Evolutionary conservation across 2,888 invertebrate genomes (phyloP).

Genomic region (Dolichomitus sp.): DNA sequence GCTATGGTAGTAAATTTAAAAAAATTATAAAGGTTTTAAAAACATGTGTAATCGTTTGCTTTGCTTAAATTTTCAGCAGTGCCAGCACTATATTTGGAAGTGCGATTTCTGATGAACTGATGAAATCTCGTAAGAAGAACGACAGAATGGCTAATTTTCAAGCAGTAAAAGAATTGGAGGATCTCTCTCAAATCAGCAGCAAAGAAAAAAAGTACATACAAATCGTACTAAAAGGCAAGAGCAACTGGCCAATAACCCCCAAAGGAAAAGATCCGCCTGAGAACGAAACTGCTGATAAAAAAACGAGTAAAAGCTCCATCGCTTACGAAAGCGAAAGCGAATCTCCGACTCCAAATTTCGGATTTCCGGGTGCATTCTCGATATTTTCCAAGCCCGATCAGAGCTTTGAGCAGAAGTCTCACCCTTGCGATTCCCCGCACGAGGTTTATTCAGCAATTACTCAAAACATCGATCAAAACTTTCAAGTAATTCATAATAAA

Average conservation of each 20-base stretch:
- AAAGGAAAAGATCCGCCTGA: not conserved
- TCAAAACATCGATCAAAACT: not conserved
- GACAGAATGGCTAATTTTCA: not conserved
- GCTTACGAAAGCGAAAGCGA: not conserved
- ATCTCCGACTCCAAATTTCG: conserved; percentile 2
- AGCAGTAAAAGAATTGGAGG: not conserved
- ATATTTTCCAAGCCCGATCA: conserved; percentile 29
- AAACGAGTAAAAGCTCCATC: not conserved
- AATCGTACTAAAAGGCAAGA: not conserved
- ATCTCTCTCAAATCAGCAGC: too few species aligned
- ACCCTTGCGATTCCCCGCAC: not conserved
- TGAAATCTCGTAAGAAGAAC: not conserved
- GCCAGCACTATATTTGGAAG: not conserved
- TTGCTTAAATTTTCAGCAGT: not conserved
- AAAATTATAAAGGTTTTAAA: not conserved
- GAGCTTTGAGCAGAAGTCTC: not conserved
- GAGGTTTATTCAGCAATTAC: not conserved
- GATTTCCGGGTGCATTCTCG: not conserved
- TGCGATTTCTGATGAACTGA: not conserved
- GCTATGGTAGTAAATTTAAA: not conserved
- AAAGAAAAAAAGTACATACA: too few species aligned
- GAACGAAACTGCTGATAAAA: not conserved
- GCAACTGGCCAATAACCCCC: not conserved
- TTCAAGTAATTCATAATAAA: not conserved
- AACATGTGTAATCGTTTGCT: not conserved